These are phyloP conservation scores for Aphidius ervi DNA, from an alignment of 1,140 invertebrate species.

Conservation along the genomic window DNA sequence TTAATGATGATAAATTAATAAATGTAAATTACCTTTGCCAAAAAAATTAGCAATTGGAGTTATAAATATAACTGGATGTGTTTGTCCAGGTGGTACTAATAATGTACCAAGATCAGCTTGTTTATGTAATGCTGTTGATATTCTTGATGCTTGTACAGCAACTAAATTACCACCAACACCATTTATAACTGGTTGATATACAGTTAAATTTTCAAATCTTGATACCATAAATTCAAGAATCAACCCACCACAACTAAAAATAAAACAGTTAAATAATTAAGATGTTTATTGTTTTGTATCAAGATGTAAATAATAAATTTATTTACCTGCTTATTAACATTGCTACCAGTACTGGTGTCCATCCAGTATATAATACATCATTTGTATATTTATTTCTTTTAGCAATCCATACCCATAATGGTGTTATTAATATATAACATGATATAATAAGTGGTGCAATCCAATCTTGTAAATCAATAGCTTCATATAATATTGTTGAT, in stretches of 20 bases:
- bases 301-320: not conserved
- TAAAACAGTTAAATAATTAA: constrained; percentile 4
- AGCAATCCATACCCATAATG: constrained; percentile 68
- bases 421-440: constrained; percentile 60
- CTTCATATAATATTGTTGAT: constrained; percentile 59
- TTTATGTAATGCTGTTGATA: constrained; percentile 77
- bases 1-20: not conserved
- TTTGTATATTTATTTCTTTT: constrained; percentile 64
- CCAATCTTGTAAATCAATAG: constrained; percentile 63
- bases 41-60: constrained; percentile 61
- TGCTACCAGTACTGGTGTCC: constrained; percentile 70
- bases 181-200: constrained; percentile 76
- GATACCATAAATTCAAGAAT: constrained; percentile 69
- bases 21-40: constrained; percentile 48
- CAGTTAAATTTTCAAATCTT: constrained; percentile 66
- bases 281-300: not conserved
- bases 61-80: constrained; percentile 62
- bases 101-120: constrained; percentile 59
- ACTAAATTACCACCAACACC: constrained; percentile 85
- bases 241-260: constrained; percentile 60
- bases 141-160: constrained; percentile 79
- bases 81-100: constrained; percentile 49
- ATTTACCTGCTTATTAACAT: constrained; percentile 68
- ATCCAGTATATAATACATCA: constrained; percentile 64
- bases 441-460: constrained; percentile 64